Conservation (phyloP, 2,797 vertebrate genomes). For the Okamejei kenojei region DNA sequence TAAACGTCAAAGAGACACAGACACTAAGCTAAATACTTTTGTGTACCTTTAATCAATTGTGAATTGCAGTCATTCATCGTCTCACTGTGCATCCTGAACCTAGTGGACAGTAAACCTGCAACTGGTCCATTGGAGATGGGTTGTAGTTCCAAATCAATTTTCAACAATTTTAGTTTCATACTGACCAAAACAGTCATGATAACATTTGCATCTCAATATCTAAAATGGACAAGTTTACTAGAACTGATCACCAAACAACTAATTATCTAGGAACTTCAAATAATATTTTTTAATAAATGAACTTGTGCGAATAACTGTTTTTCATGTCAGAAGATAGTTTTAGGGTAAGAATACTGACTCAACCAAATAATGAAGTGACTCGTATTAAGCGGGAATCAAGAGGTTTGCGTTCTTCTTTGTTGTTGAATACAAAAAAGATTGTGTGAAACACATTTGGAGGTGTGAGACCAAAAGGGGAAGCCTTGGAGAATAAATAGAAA, state of each 20-base stretch:
- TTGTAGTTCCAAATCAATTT: not conserved
- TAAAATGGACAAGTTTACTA: not conserved
- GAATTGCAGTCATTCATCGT: too few species aligned
- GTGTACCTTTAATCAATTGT: too few species aligned
- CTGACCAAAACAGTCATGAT: not conserved
- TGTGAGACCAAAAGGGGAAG: slow-evolving; percentile 30
- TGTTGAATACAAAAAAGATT: slow-evolving; percentile 13
- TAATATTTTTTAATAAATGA: not conserved
- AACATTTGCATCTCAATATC: not conserved
- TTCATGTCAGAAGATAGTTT: not conserved
- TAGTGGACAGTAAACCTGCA: not conserved
- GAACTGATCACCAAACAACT: not conserved
- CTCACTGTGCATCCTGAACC: not conserved
- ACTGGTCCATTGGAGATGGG: not conserved
- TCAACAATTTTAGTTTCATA: not conserved
- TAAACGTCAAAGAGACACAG: not conserved
- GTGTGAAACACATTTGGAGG: slow-evolving; percentile 14
- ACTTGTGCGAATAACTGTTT: not conserved
- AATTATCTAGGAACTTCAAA: not conserved
- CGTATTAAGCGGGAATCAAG: not conserved
- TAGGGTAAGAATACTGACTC: not conserved
- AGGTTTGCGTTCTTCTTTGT: not conserved
- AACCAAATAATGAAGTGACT: not conserved
- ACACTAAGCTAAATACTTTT: not conserved
- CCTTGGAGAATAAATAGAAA: slow-evolving; percentile 29